Percentiles rank a stretch among this genome's conserved stretches.
Evolutionary conservation across 2,888 invertebrate genomes (phyloP).

Genomic region (Pachliopta kotzebuea): DNA sequence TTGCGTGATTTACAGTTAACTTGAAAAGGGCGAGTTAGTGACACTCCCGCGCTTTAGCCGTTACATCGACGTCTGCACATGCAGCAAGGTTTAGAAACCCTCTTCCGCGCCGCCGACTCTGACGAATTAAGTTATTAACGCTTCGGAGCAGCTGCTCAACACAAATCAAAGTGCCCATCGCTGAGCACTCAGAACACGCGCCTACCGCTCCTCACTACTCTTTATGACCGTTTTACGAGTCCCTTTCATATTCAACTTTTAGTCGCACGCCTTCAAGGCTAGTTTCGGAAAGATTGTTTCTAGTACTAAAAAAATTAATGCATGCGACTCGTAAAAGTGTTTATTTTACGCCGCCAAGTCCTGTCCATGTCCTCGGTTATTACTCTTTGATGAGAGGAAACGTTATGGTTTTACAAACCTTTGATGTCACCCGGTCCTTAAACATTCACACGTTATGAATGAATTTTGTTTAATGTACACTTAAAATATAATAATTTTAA

Average conservation of each 20-base stretch:
- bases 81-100: conserved; percentile 58
- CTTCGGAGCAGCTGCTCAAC: conserved; percentile 70
- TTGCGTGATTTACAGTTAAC: conserved; percentile 12
- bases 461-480: conserved; percentile 44
- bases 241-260: conserved; percentile 72
- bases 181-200: conserved; percentile 59
- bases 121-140: conserved; percentile 81
- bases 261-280: conserved; percentile 46
- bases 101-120: conserved; percentile 70
- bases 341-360: conserved; percentile 56
- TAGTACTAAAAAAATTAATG: conserved; percentile 71
- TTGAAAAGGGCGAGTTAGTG: conserved; percentile 38
- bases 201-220: conserved; percentile 56
- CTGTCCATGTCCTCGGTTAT: conserved; percentile 54
- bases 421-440: conserved; percentile 54
- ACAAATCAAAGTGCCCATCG: conserved; percentile 76
- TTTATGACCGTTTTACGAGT: conserved; percentile 73
- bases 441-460: conserved; percentile 37
- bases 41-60: conserved; percentile 54
- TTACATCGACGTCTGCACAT: conserved; percentile 61
- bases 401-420: conserved; percentile 52
- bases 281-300: conserved; percentile 62
- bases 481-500: neutral
- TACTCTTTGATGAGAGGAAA: conserved; percentile 64
- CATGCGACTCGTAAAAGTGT: conserved; percentile 61